Base-by-base conservation (phyloP, 2,888 invertebrate species). In the Sturmia bella region DNA sequence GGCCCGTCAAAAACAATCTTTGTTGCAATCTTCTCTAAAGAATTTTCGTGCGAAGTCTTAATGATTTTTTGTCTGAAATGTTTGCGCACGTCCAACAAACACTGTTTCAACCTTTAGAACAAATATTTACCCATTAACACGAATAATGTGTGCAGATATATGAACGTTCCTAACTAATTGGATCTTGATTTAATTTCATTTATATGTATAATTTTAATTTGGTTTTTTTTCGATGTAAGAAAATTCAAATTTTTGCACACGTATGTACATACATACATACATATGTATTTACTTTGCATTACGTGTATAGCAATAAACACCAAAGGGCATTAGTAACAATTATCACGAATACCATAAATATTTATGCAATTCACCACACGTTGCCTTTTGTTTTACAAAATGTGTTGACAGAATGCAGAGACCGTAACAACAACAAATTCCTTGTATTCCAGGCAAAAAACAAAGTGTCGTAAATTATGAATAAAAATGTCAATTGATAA, bases 401-500 rank as follows among this genome's bases (percentile, higher is more conserved):
- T 37, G 19, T 3, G 15, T 6, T 52, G 15, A 41, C 39, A 41
- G n/a, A 50, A 52, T 24, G 21, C n/a, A 43, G 11, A 3, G 27
- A 27, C 27, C 3, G 27, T 4, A 27, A 27, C 39, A 63, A 37
- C 45, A 73, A 17, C 24, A 41, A 3, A 54, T 15, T 52, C 37
- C 45, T 32, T 43, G 21, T 17, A 41, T 13, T 17, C 17, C 32
- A 17, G 24, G 21, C 5, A 17, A 39, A 45, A n/a, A n/a, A n/a
- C n/a, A n/a, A 63, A 59, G 17, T 73, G 72, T 73, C 50, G 54
- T 24, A 69, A 69, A 69, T 64, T 57, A 69, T 81, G n/a, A 73
- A 63, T 69, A 64, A 61, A 76, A 64, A 19, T 64, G 68, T 73
- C 66, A 81, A 57, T 24, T 39, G 54, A 50, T 27, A 19, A 48